Conservation (phyloP, 2,888 invertebrate species). For the Eristalinus aeneus region DNA sequence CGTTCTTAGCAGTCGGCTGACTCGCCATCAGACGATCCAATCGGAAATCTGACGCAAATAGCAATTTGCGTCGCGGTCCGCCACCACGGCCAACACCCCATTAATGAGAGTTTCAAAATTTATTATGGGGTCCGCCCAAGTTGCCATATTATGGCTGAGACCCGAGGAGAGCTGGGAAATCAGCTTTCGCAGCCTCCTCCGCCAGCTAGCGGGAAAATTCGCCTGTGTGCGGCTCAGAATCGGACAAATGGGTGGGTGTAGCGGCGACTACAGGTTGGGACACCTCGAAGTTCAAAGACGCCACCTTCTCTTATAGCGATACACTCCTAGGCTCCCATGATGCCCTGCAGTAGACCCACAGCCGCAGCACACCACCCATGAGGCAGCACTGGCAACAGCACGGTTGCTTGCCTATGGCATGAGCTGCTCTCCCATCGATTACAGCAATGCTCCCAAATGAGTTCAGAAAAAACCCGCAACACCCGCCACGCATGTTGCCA, state of each 20-base stretch:
- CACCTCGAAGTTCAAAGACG: conserved; percentile 56
- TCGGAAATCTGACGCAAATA: not conserved
- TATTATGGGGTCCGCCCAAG: not conserved
- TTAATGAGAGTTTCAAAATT: not conserved
- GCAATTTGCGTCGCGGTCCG: not conserved
- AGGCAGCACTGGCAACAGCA: not conserved
- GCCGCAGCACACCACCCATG: not conserved
- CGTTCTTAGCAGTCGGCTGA: not conserved
- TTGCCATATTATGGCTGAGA: not conserved
- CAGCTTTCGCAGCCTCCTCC: not conserved
- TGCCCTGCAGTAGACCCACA: not conserved
- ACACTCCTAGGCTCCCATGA: conserved; percentile 55
- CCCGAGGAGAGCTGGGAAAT: not conserved
- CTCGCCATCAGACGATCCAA: not conserved
- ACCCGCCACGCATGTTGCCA: not conserved
- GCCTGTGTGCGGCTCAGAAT: not conserved
- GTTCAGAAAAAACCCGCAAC: conserved; percentile 52
- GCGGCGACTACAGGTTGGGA: not conserved
- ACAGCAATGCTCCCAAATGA: conserved; percentile 53
- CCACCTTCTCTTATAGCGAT: conserved; percentile 66
- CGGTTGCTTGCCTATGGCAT: not conserved
- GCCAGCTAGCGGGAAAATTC: too few species aligned
- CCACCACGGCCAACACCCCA: not conserved
- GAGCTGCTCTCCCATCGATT: conserved; percentile 54
- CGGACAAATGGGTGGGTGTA: not conserved